Evolutionary conservation across 2,888 invertebrate genomes (phyloP).

Genomic region (Scaptomyza caliginosa): DNA sequence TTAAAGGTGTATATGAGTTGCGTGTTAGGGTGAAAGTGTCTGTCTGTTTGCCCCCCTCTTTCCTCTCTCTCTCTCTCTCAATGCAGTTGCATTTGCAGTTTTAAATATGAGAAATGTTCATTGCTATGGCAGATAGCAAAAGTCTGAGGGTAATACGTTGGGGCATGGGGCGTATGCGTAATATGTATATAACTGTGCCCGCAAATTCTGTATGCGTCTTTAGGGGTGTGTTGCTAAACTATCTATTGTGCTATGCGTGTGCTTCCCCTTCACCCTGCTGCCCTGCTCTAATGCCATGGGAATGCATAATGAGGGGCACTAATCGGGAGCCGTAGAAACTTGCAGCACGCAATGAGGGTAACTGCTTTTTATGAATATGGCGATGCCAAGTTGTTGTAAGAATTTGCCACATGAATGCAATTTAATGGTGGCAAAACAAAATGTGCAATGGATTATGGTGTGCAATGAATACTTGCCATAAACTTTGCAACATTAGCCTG

Average conservation of each 20-base stretch:
- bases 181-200: conserved; percentile 32
- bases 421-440: conserved; percentile 1
- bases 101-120: conserved; percentile 68
- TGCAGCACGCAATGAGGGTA: conserved; percentile 45
- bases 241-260: conserved; percentile 34
- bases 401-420: conserved; percentile 27
- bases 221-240: conserved; percentile 20
- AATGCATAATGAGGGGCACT: conserved; percentile 56
- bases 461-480: conserved; percentile 4
- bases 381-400: conserved; percentile 10
- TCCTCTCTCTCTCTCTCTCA: conserved; percentile 9
- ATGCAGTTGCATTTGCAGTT: conserved; percentile 48
- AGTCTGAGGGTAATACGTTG: conserved; percentile 4
- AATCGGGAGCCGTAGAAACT: conserved; percentile 41
- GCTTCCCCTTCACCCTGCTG: neutral
- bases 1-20: conserved; percentile 63
- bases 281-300: conserved; percentile 23
- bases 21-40: conserved; percentile 6
- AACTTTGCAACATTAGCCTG: conserved; percentile 27
- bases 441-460: conserved; percentile 2
- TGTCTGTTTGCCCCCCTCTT: neutral
- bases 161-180: conserved; percentile 48
- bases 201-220: conserved; percentile 10
- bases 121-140: conserved; percentile 51
- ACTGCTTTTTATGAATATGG: conserved; percentile 38